Evolutionary conservation across 2,888 invertebrate species (phyloP).

Genomic region (Trichopria drosophilae): DNA sequence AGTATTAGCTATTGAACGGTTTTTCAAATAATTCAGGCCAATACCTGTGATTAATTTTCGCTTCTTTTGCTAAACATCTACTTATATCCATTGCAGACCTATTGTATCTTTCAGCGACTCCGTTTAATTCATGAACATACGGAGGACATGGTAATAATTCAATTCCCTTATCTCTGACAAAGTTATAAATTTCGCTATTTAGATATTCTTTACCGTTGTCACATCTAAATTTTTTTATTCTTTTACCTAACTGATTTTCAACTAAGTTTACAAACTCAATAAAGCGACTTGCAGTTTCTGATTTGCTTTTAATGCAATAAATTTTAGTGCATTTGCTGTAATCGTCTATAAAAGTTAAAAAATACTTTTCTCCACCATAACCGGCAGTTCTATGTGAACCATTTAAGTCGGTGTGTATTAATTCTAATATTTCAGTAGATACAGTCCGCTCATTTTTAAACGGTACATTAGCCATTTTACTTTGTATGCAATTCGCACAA

Average conservation of each 20-base stretch:
- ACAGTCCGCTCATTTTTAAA: no score
- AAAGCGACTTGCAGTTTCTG: no score
- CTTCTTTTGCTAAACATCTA: constrained; percentile 20
- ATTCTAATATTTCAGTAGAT: no score
- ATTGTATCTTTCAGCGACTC: constrained; percentile 17
- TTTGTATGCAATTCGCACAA: no score
- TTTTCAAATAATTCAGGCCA: constrained; percentile 31
- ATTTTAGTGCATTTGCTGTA: no score
- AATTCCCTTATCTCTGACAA: constrained; percentile 15
- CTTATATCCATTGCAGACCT: constrained; percentile 9
- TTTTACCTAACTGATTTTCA: constrained; percentile 10
- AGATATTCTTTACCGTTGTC: constrained; percentile 13
- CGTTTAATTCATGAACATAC: constrained; percentile 5
- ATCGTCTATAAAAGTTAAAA: no score
- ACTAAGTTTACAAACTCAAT: no score
- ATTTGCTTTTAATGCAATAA: no score
- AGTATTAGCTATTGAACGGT: constrained; percentile 29
- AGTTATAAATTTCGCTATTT: constrained; percentile 5
- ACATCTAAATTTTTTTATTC: constrained; percentile 13
- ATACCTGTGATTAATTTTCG: constrained; percentile 13
- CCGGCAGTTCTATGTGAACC: no score
- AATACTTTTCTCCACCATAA: no score
- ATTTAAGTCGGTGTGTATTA: no score
- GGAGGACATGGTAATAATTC: constrained; percentile 9
- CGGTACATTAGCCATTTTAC: no score